Base-by-base conservation (phyloP, 2,113 vertebrate genomes). In the Forbesichthys agassizii region DNA sequence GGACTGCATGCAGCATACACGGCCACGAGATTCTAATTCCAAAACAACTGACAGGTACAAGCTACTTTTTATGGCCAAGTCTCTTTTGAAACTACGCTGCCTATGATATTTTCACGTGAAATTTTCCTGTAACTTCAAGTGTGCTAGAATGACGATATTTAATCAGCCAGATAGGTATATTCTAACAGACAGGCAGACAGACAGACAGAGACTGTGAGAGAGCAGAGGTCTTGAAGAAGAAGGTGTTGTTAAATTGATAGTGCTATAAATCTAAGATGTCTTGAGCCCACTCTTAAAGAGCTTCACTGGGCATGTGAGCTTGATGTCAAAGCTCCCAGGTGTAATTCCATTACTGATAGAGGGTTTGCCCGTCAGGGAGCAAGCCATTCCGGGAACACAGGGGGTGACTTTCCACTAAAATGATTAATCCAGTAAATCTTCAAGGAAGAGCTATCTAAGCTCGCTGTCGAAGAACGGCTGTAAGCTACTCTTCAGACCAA, bases 401-500 rank as follows among this genome's bases (percentile, higher is more conserved):
- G 33, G 49, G 62, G 80, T 53, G 77, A 77, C 69, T 80, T 72
- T 76, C 75, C 33, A 67, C 64, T 59, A 20, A 78, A 72, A 74
- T 83, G 73, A 86, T 81, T 79, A 75, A 73, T 83, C 79, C 62
- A 67, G 65, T 84, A 79, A 86, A 85, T 84, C 79, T 80, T 64
- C 58, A 64, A 63, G 74, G 49, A 46, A 12, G 2, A 18, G 63
- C 33, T 48, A 59, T 36, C 59, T 61, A 55, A 66, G 61, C 47
- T 33, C 2, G 61, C 52, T 71, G 77, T 77, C 69, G 62, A 36
- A 53, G 20, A 13, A 55, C 47, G 27, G 77, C 70, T 67, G 65
- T 33, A 53, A 66, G 77, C 83, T 10, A 69, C 62, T 71, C 1
- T 4, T 78, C 49, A 33, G 49, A 70, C 62, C 56, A 78, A 49